Conservation (phyloP, 1,140 invertebrate species). For the Rhagoletis pomonella region DNA sequence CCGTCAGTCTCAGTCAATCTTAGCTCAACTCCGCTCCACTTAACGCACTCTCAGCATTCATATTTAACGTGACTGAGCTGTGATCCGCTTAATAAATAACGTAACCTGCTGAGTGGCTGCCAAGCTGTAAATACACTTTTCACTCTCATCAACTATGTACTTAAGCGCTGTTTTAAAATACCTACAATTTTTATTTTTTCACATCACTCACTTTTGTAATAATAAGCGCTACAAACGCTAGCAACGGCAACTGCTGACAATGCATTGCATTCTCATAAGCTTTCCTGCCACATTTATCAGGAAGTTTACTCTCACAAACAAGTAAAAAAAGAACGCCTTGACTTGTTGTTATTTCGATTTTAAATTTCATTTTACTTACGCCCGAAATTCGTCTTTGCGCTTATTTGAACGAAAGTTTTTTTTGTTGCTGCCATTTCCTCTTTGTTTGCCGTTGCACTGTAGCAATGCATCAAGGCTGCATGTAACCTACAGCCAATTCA, state of each 20-base stretch:
- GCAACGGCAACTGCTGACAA: neutral
- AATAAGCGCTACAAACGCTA: neutral
- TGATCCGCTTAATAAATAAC: slow-evolving; percentile 29
- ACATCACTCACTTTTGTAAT: slow-evolving; percentile 15
- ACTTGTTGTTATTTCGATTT: slow-evolving; percentile 17
- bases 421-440: neutral
- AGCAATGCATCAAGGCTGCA: neutral
- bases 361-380: neutral
- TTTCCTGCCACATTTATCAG: neutral
- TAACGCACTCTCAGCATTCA: neutral
- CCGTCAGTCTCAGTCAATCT: neutral
- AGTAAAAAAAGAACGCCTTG: neutral
- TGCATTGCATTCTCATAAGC: neutral
- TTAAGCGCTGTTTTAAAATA: neutral
- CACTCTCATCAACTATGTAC: neutral
- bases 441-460: neutral
- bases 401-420: neutral
- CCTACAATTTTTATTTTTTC: neutral
- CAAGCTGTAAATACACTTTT: neutral
- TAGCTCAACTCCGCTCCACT: neutral
- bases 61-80: neutral
- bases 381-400: neutral
- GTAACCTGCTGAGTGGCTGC: neutral
- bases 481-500: neutral
- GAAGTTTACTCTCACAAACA: neutral